Percentiles rank a stretch among this genome's conserved stretches.
phyloP scores from a whole-genome alignment of 2,113 vertebrate genomes.

The Chrysemys picta region DNA sequence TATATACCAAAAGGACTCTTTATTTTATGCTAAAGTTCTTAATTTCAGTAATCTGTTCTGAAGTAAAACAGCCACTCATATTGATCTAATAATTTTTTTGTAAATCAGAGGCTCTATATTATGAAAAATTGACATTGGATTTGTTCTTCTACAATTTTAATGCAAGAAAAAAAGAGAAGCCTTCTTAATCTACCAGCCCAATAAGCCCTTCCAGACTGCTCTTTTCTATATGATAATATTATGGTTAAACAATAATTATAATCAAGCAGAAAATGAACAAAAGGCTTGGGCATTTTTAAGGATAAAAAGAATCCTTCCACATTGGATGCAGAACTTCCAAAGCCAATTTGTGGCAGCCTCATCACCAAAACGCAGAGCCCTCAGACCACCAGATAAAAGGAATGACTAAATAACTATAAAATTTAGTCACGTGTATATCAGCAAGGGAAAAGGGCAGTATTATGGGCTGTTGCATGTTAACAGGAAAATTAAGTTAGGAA shows the following conservation, averaged over 20 bases:
- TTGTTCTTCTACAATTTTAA: conserved; percentile 38
- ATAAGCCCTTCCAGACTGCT: conserved; percentile 28
- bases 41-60: conserved; percentile 35
- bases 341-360: not conserved
- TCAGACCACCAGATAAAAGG: not conserved
- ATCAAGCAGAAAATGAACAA: not conserved
- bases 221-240: not conserved
- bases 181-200: conserved; percentile 43
- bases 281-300: not conserved
- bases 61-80: conserved; percentile 32
- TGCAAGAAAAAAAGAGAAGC: conserved; percentile 14
- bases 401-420: not conserved
- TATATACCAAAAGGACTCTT: conserved; percentile 46
- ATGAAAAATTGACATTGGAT: conserved; percentile 64
- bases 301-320: not conserved
- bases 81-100: conserved; percentile 20
- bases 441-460: no score
- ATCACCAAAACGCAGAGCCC: not conserved
- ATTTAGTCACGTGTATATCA: not conserved
- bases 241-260: conserved; percentile 27
- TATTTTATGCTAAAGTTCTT: conserved; percentile 50
- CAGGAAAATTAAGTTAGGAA: not conserved
- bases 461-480: not conserved
- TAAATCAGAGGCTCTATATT: conserved; percentile 50
- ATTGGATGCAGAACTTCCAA: not conserved